Conservation (phyloP, 92 coral and sea anemone genomes). For the Epizoanthus rinbou region DNA sequence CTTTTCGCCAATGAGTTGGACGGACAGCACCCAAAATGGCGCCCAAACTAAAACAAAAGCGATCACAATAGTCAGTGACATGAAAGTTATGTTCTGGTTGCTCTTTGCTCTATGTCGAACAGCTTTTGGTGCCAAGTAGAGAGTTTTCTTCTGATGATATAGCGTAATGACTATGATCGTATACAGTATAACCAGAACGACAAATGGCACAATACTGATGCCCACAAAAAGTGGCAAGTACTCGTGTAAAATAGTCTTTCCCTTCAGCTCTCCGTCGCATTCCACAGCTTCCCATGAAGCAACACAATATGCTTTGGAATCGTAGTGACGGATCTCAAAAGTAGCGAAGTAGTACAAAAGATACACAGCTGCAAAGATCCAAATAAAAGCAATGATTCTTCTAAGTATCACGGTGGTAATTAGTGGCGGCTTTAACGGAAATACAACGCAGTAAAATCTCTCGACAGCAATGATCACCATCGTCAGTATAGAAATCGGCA, state of each 20-base stretch:
- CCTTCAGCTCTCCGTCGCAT: neutral
- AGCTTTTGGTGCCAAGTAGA: conserved; percentile 17
- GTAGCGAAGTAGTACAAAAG: neutral
- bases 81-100: neutral
- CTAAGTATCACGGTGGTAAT: neutral
- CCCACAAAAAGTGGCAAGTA: neutral
- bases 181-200: neutral
- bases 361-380: conserved; percentile 11
- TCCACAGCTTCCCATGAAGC: conserved; percentile 10
- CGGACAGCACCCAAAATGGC: conserved; percentile 30
- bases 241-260: neutral
- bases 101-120: conserved; percentile 13
- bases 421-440: neutral
- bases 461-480: no score
- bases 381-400: neutral
- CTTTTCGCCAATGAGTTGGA: neutral
- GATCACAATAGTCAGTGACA: conserved; percentile 23
- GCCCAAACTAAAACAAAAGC: conserved; percentile 23
- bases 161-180: conserved; percentile 4
- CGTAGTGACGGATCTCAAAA: neutral
- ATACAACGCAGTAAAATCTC: no score
- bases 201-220: conserved; percentile 4
- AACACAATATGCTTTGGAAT: neutral
- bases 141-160: neutral
- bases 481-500: no score